A percentile compares a stretch with the other conserved stretches of the same genome.
Conservation (phyloP, 92 coral and sea anemone species). For the Phenganax stokvisi region DNA sequence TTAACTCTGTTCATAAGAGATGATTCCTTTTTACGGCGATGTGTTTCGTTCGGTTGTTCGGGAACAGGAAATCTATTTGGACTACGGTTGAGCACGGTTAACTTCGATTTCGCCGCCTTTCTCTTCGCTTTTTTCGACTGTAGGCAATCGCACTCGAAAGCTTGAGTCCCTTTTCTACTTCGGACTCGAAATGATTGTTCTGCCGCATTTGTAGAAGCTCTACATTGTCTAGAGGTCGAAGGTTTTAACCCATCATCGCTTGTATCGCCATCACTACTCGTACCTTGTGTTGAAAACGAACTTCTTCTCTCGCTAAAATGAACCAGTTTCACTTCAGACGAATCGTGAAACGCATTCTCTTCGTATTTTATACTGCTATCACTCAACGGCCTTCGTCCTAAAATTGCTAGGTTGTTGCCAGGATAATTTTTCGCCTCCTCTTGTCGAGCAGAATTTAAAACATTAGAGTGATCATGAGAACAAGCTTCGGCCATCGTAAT, state of each 20-base stretch:
- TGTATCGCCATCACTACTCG: conserved; percentile 17
- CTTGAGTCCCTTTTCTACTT: conserved; percentile 7
- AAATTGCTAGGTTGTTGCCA: neutral
- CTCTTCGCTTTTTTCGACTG: conserved; percentile 30
- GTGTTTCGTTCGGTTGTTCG: neutral
- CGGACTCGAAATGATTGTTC: conserved; percentile 10
- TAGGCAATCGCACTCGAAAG: conserved; percentile 30
- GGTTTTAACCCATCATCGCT: conserved; percentile 18
- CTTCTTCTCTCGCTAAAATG: conserved; percentile 29
- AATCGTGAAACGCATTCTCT: conserved; percentile 41
- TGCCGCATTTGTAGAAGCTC: neutral
- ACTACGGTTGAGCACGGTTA: neutral
- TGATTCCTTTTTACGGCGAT: neutral
- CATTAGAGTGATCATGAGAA: neutral
- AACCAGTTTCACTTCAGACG: conserved; percentile 33
- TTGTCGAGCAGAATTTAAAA: conserved; percentile 7
- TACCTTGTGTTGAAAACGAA: conserved; percentile 13
- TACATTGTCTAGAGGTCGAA: neutral
- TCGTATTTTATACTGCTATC: conserved; percentile 36
- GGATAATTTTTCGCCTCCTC: neutral
- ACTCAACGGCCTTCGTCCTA: conserved; percentile 31
- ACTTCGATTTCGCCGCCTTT: conserved; percentile 25
- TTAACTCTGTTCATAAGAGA: conserved; percentile 23
- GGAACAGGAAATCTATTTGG: neutral
- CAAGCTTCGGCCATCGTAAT: conserved; percentile 23